Evolutionary conservation across 1,140 invertebrate genomes (phyloP).

Genomic region (Drosophila prosaltans): DNA sequence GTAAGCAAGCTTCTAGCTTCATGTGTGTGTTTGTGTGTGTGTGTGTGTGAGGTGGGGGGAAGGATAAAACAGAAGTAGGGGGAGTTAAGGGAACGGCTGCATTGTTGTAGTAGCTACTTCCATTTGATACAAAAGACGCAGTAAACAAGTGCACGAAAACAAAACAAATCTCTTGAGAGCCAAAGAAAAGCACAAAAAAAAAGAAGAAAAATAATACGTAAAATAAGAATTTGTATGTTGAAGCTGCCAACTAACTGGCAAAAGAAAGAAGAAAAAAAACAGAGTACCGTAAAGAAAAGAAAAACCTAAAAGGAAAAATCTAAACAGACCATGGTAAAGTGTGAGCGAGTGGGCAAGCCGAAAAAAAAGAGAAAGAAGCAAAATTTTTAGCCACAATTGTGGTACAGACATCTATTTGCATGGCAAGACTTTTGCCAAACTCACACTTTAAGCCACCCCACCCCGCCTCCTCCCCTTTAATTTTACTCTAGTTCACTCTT

Average conservation of each 20-base stretch:
- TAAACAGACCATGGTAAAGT: not conserved
- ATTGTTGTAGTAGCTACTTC: slow-evolving; percentile 63
- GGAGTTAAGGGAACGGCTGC: slow-evolving; percentile 35
- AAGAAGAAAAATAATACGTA: slow-evolving; percentile 8
- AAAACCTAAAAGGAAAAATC: slow-evolving; percentile 25
- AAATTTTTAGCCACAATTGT: slow-evolving; percentile 58
- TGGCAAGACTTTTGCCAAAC: slow-evolving; percentile 1
- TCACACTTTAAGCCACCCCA: not conserved
- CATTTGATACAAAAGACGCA: slow-evolving; percentile 61
- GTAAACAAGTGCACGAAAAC: slow-evolving; percentile 75
- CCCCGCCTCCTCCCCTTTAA: not conserved
- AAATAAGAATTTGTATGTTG: slow-evolving; percentile 39
- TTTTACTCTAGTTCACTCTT: not conserved
- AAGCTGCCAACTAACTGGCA: slow-evolving; percentile 6
- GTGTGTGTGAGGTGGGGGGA: slow-evolving; percentile 7
- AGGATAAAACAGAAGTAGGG: not conserved
- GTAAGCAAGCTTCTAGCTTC: slow-evolving; percentile 59
- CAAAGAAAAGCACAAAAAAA: slow-evolving; percentile 31
- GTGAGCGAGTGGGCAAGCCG: not conserved
- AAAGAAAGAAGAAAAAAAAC: slow-evolving; percentile 25
- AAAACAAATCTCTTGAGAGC: slow-evolving; percentile 75
- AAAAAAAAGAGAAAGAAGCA: slow-evolving; percentile 32
- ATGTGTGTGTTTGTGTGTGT: slow-evolving; percentile 31
- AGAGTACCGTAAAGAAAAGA: slow-evolving; percentile 7
- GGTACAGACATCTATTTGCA: slow-evolving; percentile 44